Base-by-base conservation (phyloP, 1,140 invertebrate species). In the Muscidifurax raptorellus region DNA sequence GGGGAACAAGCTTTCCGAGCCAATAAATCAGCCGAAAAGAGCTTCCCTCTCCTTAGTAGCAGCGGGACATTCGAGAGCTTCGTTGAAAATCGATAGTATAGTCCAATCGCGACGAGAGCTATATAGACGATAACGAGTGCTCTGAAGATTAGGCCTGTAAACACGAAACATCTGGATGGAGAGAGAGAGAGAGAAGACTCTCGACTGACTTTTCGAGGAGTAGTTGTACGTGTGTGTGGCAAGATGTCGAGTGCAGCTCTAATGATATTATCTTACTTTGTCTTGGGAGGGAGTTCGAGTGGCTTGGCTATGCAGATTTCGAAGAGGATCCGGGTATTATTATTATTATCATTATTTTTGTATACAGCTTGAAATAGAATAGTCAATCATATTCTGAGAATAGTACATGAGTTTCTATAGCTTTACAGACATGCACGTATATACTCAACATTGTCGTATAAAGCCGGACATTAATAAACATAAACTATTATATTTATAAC, bases 131-230 rank as follows among this genome's bases (percentile, higher is more conserved):
- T 82, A 82, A 82, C 80, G 44, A 82, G 80, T 67, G 0, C 6
- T 18, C 18, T 18, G 22, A 22, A 74, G 71, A 82, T 75, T 59
- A 75, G 80, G 18, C 52, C 47, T 82, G 69, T 40, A 82, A 82
- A 82, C 71, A 82, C 67, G 30, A 36, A 22, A 32, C 32, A 72
- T 32, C 7, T 32, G 71, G 32, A 5, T n/a, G 52, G 52, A 59
- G 18, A 40, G 7, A 40, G 32, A 36, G 32, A 36, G 32, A n/a
- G 18, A 59, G 18, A 22, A 59, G 52, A 6, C 52, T n/a, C 52
- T 59, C 52, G 22, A 18, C 52, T 22, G 22, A 59, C 52, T 59
- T 59, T n/a, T 59, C 52, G 6, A 59, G 18, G 22, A 59, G 52
- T 59, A 59, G 52, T 59, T 59, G 52, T n/a, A 59, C 22, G 22